phyloP scores from a whole-genome alignment of 2,797 vertebrate genomes.

The Sebastes kiyomatsui region DNA sequence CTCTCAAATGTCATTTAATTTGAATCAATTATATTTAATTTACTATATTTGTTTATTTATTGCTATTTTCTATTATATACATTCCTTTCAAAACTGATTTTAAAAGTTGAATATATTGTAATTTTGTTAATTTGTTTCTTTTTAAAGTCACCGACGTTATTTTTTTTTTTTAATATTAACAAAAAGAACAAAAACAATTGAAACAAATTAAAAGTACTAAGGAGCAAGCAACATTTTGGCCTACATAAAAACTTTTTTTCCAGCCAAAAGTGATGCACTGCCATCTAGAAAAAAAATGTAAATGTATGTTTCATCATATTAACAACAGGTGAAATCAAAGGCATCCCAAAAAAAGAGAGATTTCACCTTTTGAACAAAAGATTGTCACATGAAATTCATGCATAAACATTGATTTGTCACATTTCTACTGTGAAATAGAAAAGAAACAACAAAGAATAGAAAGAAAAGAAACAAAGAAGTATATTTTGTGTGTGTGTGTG shows the following conservation, averaged over 20 bases:
- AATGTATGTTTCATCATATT: background rate
- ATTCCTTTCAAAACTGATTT: background rate
- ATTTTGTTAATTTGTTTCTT: background rate
- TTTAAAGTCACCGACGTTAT: background rate
- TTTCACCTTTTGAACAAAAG: background rate
- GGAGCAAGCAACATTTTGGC: background rate
- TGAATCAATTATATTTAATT: background rate
- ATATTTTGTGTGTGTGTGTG: background rate
- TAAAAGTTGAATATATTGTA: background rate
- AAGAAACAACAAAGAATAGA: background rate
- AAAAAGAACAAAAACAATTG: background rate
- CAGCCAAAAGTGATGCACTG: background rate
- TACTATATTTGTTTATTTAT: background rate
- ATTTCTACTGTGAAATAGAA: background rate
- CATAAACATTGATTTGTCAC: background rate
- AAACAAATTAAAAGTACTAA: background rate
- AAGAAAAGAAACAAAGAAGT: background rate
- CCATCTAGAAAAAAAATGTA: background rate
- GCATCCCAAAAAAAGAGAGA: background rate
- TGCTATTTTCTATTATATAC: background rate
- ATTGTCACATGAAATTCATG: background rate
- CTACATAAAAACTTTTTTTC: background rate
- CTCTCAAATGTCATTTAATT: background rate
- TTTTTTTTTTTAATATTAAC: background rate
- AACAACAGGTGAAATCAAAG: background rate